These are phyloP conservation scores for Lepidurus couesii DNA, from an alignment of 1,140 invertebrate species.

Conservation along the genomic window DNA sequence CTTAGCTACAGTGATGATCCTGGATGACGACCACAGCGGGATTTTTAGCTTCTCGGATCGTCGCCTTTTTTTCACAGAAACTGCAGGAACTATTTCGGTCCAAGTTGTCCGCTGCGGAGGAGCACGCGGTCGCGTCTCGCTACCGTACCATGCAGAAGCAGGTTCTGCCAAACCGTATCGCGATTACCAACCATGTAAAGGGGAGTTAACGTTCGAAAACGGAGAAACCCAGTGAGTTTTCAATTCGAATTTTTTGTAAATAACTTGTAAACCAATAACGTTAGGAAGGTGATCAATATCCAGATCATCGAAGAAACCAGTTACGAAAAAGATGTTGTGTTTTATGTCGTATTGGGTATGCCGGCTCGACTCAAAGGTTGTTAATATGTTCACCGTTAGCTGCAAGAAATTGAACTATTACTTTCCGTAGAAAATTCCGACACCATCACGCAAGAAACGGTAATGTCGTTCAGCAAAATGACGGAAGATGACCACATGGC, in stretches of 20 bases:
- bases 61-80: constrained; percentile 81
- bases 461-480: constrained; percentile 31
- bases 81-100: constrained; percentile 77
- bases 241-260: neutral
- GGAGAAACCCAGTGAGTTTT: constrained; percentile 95
- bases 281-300: constrained; percentile 76
- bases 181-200: constrained; percentile 76
- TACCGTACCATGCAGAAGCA: constrained; percentile 88
- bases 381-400: constrained; percentile 38
- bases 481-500: constrained; percentile 51
- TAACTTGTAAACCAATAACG: neutral
- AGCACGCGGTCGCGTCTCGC: constrained; percentile 80
- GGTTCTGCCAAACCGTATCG: constrained; percentile 82
- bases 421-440: neutral
- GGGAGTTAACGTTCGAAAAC: constrained; percentile 88
- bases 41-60: constrained; percentile 86
- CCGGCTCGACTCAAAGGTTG: constrained; percentile 79
- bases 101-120: constrained; percentile 79
- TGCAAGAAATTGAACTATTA: neutral
- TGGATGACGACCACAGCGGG: constrained; percentile 98
- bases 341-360: constrained; percentile 84
- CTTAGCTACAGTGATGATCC: constrained; percentile 91
- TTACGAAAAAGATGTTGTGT: constrained; percentile 93
- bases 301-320: constrained; percentile 92
- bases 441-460: neutral